These are phyloP conservation scores for Ceryle rudis DNA, from an alignment of 2,797 vertebrate species.

Conservation along the genomic window DNA sequence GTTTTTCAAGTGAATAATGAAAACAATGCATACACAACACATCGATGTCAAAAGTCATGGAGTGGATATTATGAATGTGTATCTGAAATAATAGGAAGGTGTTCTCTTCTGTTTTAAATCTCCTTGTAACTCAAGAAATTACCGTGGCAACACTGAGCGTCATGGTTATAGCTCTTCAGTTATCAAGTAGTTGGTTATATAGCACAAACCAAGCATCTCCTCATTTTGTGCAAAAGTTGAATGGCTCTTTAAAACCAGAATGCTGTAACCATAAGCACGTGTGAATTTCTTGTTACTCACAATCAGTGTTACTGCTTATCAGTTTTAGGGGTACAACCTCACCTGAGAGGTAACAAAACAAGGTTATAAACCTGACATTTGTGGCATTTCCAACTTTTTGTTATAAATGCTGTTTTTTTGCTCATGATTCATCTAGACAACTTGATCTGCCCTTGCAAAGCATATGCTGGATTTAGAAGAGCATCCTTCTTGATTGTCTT, in stretches of 20 bases:
- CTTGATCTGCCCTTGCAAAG: not conserved
- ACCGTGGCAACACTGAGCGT: not conserved
- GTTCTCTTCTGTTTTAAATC: not conserved
- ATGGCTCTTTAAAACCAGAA: not conserved
- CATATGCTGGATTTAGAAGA: not conserved
- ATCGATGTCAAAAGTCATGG: constrained; percentile 39
- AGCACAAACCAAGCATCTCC: not conserved
- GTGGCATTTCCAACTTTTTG: not conserved
- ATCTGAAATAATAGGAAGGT: not conserved
- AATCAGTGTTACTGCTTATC: not conserved
- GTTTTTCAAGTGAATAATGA: constrained; percentile 43
- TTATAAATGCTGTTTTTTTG: not conserved
- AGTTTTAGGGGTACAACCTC: not conserved
- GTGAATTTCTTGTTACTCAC: not conserved
- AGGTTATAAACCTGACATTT: not conserved
- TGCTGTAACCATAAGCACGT: not conserved
- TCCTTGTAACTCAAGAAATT: not conserved
- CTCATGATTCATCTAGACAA: not conserved
- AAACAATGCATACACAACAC: not conserved
- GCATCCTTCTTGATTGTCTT: not conserved
- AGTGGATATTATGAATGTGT: not conserved
- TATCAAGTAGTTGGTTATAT: not conserved
- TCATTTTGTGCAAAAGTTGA: not conserved
- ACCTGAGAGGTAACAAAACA: not conserved
- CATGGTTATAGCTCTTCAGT: not conserved